Base-by-base conservation (phyloP, 2,797 vertebrate species). In the Myotis daubentonii region DNA sequence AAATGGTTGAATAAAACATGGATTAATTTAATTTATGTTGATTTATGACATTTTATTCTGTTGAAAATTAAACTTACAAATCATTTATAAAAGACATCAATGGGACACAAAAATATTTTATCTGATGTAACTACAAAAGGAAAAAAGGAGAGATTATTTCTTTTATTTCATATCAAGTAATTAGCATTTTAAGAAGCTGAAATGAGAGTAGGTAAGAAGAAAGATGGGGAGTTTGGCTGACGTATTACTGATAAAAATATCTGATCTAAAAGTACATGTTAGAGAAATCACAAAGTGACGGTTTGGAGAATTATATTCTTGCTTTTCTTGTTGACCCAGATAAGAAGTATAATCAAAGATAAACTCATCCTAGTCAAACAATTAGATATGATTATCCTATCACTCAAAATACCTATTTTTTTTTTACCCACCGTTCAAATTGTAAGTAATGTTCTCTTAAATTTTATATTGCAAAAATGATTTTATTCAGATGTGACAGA, bases 281-380 rank as follows among this genome's bases (percentile, higher is more conserved):
- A 60, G 44, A 70, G 16, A 91, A 89, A 33, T 96, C 70, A 94
- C 22, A 60, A 87, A 94, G 72, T 80, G 20, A 76, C 96, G 6
- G 16, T 44, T 75, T 89, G 19, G 13, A 38, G 8, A n/a, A 91
- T 93, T 95, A 68, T 68, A 30, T 30, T 93, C 62, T 89, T 87
- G 10, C 23, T 87, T 93, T 94, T 71, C 38, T 94, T 87, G 57
- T 80, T 94, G 89, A 91, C 33, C 66, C 8, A 93, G 71, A 83
- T 93, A 97, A 92, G 41, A 92, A 12, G 22, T 89, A 41, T 93
- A 94, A 94, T 95, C 55, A 95, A 92, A 95, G 79, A 83, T 89
- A 81, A 36, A 51, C 5, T 89, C n/a, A 76, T 41, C 20, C 84
- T 74, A 85, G 66, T 89, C 13, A 49, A 83, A 71, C 53, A 93